phyloP scores from a whole-genome alignment of 2,797 vertebrate genomes.

The Heliangelus exortis region DNA sequence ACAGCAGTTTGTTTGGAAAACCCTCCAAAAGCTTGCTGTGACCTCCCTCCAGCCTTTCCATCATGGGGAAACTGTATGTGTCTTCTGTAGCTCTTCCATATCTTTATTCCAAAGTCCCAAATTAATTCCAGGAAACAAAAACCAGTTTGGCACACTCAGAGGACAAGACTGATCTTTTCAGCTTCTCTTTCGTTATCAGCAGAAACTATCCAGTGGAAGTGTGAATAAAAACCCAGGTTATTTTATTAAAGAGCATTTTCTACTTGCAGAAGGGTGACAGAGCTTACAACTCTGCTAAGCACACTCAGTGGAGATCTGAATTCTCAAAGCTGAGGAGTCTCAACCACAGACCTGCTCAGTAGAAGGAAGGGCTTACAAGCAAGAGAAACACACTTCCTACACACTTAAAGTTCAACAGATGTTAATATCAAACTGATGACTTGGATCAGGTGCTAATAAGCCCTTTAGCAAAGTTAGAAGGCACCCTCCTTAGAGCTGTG shows the following conservation, averaged over 20 bases:
- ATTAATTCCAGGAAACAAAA: not conserved
- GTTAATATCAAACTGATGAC: not conserved
- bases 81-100: not conserved
- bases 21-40: not conserved
- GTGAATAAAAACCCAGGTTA: not conserved
- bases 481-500: not conserved
- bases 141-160: not conserved
- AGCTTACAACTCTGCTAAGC: not conserved
- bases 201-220: not conserved
- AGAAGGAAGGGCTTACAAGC: not conserved
- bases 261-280: not conserved
- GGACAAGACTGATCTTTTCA: not conserved
- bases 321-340: not conserved
- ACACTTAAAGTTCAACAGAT: not conserved
- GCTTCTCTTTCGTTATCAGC: not conserved
- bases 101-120: not conserved
- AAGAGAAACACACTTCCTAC: not conserved
- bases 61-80: accelerated
- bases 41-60: not conserved
- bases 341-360: not conserved
- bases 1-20: not conserved
- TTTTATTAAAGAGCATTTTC: not conserved
- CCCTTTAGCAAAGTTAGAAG: not conserved
- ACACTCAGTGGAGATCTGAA: accelerated
- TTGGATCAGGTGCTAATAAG: not conserved